A percentile compares a stretch with the other conserved stretches of the same genome.
Conservation (phyloP, 2,888 invertebrate species). For the Apamea monoglypha region DNA sequence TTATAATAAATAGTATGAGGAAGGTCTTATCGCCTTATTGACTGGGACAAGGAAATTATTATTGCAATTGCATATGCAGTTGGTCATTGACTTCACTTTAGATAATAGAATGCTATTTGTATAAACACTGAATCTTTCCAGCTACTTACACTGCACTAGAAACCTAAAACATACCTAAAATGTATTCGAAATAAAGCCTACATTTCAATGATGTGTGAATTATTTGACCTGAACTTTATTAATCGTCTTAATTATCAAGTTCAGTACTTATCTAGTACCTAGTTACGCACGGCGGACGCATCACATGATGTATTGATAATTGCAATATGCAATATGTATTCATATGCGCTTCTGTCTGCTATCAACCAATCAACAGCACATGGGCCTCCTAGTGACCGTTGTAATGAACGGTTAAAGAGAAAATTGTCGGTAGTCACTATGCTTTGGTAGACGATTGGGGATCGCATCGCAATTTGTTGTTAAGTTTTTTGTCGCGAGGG, state of each 20-base stretch:
- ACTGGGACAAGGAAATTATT: conserved; percentile 32
- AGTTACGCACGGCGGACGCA: background rate
- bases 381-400: background rate
- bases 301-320: conserved; percentile 18
- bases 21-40: conserved; percentile 35
- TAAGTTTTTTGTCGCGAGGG: background rate
- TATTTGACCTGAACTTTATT: conserved; percentile 10
- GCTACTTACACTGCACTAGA: conserved; percentile 3
- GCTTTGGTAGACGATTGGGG: background rate
- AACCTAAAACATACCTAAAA: conserved; percentile 1
- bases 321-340: conserved; percentile 18
- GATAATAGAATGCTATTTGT: conserved; percentile 37
- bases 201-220: conserved; percentile 2
- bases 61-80: conserved; percentile 34
- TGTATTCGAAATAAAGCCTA: background rate
- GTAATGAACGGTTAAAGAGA: conserved; percentile 7
- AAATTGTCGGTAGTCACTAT: conserved; percentile 7
- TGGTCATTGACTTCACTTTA: conserved; percentile 43
- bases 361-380: background rate
- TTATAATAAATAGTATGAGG: no score
- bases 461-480: background rate
- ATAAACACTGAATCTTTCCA: conserved; percentile 46
- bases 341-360: background rate
- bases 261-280: background rate
- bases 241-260: conserved; percentile 25